phyloP scores from a whole-genome alignment of 64 coral and sea anemone species.

The Montipora capricornis region DNA sequence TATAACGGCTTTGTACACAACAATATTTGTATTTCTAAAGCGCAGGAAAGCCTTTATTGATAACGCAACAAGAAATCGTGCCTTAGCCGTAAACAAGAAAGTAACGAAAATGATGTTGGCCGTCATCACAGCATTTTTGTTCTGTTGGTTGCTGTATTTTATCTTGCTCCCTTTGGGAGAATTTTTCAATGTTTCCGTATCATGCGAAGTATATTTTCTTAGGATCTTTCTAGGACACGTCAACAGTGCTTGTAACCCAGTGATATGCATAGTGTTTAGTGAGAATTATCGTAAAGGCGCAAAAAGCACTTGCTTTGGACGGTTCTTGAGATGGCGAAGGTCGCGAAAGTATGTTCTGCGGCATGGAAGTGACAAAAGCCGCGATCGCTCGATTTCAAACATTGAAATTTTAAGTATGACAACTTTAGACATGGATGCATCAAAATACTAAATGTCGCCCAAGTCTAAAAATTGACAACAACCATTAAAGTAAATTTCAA shows the following conservation, averaged over 20 bases:
- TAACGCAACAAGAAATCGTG: background rate
- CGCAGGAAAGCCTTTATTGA: background rate
- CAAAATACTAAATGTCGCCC: background rate
- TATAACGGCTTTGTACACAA: constrained; percentile 3
- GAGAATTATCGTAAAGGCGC: constrained; percentile 5
- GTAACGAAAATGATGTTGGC: constrained; percentile 1
- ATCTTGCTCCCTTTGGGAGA: background rate
- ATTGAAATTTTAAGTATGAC: background rate
- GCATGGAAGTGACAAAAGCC: background rate
- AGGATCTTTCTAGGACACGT: constrained; percentile 3
- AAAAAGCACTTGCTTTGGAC: background rate
- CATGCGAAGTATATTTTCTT: background rate
- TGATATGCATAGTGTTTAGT: background rate
- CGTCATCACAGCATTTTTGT: constrained; percentile 1
- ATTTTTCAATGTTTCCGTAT: background rate
- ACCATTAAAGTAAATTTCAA: no score
- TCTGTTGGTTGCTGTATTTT: constrained; percentile 32
- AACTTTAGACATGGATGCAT: background rate
- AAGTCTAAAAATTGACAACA: background rate
- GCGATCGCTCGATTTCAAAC: background rate
- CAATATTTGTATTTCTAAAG: background rate
- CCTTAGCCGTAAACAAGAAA: background rate
- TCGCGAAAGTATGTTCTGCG: background rate
- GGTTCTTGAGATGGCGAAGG: background rate
- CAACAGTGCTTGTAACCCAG: constrained; percentile 20